Conservation (phyloP, 2,888 invertebrate species). For the Torymus auratus region DNA sequence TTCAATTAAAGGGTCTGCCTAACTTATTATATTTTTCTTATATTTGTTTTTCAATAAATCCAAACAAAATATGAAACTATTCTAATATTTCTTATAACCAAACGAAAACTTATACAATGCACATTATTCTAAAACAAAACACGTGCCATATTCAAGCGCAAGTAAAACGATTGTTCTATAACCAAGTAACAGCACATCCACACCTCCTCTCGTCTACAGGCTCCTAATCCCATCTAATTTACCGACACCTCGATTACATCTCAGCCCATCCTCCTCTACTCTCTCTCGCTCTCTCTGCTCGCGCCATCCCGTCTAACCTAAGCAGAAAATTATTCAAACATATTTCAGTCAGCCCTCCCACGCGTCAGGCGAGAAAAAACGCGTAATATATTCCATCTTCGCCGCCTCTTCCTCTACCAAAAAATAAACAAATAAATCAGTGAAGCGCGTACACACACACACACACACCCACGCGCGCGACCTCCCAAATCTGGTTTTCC, state of each 20-base stretch:
- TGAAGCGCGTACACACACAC: background rate
- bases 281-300: too few species aligned
- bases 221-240: background rate
- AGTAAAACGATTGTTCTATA: too few species aligned
- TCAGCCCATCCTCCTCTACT: background rate
- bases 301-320: too few species aligned
- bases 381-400: constrained; percentile 1
- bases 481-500: constrained; percentile 35
- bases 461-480: background rate
- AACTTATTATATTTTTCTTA: too few species aligned
- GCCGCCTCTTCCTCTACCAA: background rate
- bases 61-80: too few species aligned
- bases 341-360: background rate
- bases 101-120: too few species aligned
- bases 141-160: too few species aligned
- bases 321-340: constrained; percentile 20
- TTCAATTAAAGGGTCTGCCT: too few species aligned
- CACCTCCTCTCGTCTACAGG: background rate
- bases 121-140: too few species aligned
- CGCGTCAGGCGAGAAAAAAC: background rate
- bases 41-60: too few species aligned
- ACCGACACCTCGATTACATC: background rate
- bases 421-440: constrained; percentile 40
- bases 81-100: too few species aligned
- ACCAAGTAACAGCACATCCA: background rate